phyloP scores from a whole-genome alignment of 2,113 vertebrate genomes.

The Tricholaema leucomelas region DNA sequence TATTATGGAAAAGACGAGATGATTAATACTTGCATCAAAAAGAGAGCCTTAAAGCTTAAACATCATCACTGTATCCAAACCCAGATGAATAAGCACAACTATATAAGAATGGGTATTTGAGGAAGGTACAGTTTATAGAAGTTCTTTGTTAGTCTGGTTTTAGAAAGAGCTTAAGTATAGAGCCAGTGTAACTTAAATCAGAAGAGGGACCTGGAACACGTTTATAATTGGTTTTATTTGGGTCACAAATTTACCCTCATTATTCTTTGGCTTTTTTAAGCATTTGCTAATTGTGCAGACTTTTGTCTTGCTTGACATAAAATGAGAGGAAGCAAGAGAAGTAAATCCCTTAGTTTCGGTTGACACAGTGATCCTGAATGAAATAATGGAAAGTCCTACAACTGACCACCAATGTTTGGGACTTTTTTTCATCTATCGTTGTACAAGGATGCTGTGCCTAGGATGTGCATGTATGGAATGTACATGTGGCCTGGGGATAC shows the following conservation, averaged over 20 bases:
- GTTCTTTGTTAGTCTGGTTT: neutral
- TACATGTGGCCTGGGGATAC: rapidly evolving
- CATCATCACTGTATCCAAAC: rapidly evolving
- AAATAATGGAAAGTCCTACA: neutral
- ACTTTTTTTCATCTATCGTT: neutral
- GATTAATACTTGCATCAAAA: neutral
- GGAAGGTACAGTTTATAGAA: neutral
- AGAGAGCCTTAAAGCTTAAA: neutral
- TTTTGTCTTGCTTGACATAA: neutral
- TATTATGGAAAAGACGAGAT: neutral
- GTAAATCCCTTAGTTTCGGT: neutral
- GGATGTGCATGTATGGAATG: neutral
- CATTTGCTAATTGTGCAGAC: neutral
- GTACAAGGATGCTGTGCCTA: neutral
- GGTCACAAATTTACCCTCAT: neutral
- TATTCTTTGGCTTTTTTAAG: neutral
- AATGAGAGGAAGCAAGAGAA: neutral
- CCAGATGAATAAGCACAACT: neutral
- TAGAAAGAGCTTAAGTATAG: neutral
- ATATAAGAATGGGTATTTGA: neutral
- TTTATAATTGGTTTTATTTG: neutral
- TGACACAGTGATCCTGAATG: neutral
- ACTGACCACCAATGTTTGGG: neutral
- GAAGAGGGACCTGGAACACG: neutral
- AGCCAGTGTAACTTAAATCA: neutral